phyloP scores from a whole-genome alignment of 1,140 invertebrate genomes.

The Amyelois transitella region DNA sequence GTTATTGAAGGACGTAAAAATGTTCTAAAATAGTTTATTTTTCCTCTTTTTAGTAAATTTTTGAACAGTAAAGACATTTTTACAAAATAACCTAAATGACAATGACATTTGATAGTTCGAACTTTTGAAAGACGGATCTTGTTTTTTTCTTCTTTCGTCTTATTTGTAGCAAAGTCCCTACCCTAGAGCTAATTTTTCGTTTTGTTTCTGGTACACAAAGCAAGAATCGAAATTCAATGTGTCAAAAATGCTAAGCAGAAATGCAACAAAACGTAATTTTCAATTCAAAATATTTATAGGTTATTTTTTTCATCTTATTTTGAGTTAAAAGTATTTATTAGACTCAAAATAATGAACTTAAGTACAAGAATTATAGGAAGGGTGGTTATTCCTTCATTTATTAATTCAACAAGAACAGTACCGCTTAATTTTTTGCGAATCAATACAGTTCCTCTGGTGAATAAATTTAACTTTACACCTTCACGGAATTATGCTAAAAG shows the following conservation, averaged over 20 bases:
- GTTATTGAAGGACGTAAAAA: conserved; percentile 30
- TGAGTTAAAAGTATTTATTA: no score
- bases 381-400: conserved; percentile 27
- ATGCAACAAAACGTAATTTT: not conserved
- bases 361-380: conserved; percentile 35
- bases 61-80: conserved; percentile 65
- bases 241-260: not conserved
- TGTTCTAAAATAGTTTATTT: conserved; percentile 43
- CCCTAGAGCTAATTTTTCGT: no score
- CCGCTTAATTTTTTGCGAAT: conserved; percentile 17
- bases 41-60: conserved; percentile 36
- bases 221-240: no score
- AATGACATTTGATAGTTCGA: not conserved
- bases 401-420: conserved; percentile 27
- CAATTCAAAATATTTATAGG: not conserved
- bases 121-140: not conserved
- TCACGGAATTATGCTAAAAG: conserved; percentile 65
- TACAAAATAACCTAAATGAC: not conserved
- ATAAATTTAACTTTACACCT: conserved; percentile 23
- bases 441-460: conserved; percentile 22
- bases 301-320: not conserved
- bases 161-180: no score
- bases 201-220: no score
- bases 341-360: not conserved
- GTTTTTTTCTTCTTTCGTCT: no score